Percentiles rank a stretch among this genome's conserved stretches.
Conservation (phyloP, 1,140 invertebrate genomes). For the Pachypeltis micranthus region DNA sequence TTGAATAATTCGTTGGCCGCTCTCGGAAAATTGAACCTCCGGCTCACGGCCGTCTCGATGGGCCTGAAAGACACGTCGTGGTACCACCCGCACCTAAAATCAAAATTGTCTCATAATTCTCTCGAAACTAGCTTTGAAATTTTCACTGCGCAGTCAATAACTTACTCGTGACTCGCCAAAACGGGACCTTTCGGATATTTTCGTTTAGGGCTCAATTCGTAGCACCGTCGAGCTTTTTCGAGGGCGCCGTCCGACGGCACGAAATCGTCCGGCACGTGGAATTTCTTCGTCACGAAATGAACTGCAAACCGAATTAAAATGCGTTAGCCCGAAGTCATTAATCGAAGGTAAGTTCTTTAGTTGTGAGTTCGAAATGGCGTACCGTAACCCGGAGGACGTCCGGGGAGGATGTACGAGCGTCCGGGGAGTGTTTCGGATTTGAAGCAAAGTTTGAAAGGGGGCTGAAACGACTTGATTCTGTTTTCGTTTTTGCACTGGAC, state of each 20-base stretch:
- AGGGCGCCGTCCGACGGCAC: conserved; percentile 5
- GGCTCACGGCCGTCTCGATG: conserved; percentile 13
- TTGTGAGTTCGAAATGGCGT: too few species aligned
- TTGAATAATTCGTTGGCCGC: conserved; percentile 10
- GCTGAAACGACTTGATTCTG: conserved; percentile 5
- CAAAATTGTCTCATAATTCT: background rate
- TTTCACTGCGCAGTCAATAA: too few species aligned
- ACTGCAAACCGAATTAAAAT: conserved; percentile 24
- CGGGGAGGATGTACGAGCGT: conserved; percentile 22
- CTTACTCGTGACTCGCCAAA: conserved; percentile 24
- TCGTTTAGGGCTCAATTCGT: conserved; percentile 18
- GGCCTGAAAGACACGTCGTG: conserved; percentile 20
- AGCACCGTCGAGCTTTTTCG: conserved; percentile 17
- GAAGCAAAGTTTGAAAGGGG: conserved; percentile 25
- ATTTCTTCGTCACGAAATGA: conserved; percentile 23
- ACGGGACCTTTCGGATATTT: conserved; percentile 16
- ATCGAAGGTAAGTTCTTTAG: background rate
- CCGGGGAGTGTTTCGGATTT: conserved; percentile 20
- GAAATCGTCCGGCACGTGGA: conserved; percentile 22
- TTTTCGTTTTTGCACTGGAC: conserved; percentile 12
- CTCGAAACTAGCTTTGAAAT: too few species aligned
- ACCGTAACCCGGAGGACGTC: conserved; percentile 22
- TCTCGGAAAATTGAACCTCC: conserved; percentile 17
- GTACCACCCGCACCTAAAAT: conserved; percentile 25
- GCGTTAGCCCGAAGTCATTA: too few species aligned